Evolutionary conservation across 2,888 invertebrate genomes (phyloP), one percentile per base, ranked within the genome.

Genomic region (Cancer borealis): DNA sequence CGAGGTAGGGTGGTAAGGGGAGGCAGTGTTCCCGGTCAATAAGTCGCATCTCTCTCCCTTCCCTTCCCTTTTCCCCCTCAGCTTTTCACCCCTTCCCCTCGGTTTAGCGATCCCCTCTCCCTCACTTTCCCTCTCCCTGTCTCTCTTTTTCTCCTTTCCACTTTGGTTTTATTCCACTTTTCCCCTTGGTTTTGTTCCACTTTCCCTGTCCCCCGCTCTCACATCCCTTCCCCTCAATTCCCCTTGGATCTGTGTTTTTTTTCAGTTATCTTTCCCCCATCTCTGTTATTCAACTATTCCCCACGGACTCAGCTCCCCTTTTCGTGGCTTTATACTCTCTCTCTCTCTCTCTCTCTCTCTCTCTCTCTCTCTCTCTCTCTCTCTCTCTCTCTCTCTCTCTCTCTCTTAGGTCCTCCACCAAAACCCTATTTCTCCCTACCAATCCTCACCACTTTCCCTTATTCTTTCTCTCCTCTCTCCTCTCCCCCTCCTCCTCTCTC

Each of bases 391-490:
- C 39, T 30, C 88, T 26, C n/a, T 54, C 17, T 54, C 17, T 17
- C 12, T 10, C 54, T 17, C 54, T 54, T 21, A 66, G 17, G n/a
- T 66, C 66, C 66, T 66, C 66, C 66, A 79, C 26, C 79, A 79
- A 79, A 79, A 79, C 79, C 79, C 79, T 26, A 79, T 79, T 79
- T 79, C 79, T 30, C 79, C 30, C 79, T 79, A 30, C 79, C 79
- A 79, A 79, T 79, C 79, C 79, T 79, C 79, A 30, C 79, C 79
- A 79, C 79, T 79, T 79, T 79, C 79, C 79, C 79, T 79, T 21
- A 3, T 79, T 30, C 12, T 12, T 30, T 10, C 30, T 12, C 12
- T 12, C 12, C 3, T 8, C 30, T 79, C 0, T 1, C 3, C 66
- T 6, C 66, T 1, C n/a, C 21, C 66, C 66, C 66, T 0, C 21